Conservation (phyloP, 64 coral and sea anemone species). For the Montipora sp. region DNA sequence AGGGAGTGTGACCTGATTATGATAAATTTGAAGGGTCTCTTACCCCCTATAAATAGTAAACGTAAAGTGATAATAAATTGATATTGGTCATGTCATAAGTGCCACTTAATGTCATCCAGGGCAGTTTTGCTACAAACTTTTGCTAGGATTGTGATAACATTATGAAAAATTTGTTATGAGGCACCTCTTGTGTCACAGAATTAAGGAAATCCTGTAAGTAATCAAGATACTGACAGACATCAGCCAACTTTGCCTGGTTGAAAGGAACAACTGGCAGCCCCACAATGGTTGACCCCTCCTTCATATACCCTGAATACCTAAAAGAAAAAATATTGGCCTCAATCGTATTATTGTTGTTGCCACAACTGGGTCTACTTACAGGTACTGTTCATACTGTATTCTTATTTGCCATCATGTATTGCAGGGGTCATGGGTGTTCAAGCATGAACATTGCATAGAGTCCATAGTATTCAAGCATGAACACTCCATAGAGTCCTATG, state of each 20-base stretch:
- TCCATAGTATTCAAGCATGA: too few relatives aligned
- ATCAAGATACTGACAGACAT: constrained; percentile 68
- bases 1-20: neutral
- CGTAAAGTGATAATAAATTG: neutral
- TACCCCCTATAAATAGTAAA: too few relatives aligned
- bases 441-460: too few relatives aligned
- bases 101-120: neutral
- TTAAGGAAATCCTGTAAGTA: constrained; percentile 49
- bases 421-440: too few relatives aligned
- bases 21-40: too few relatives aligned
- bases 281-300: constrained; percentile 45
- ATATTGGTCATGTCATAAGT: neutral
- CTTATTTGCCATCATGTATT: too few relatives aligned
- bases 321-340: neutral
- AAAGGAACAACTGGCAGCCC: constrained; percentile 57
- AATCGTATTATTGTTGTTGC: too few relatives aligned
- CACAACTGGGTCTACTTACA: too few relatives aligned
- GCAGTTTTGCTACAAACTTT: too few relatives aligned
- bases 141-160: neutral
- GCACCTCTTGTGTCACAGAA: neutral
- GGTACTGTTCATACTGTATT: too few relatives aligned
- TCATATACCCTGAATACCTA: constrained; percentile 62
- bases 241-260: constrained; percentile 67
- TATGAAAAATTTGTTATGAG: neutral
- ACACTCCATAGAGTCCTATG: too few relatives aligned